These are phyloP conservation scores for Cavia porcellus DNA, from an alignment of 2,113 vertebrate species.

Conservation along the genomic window DNA sequence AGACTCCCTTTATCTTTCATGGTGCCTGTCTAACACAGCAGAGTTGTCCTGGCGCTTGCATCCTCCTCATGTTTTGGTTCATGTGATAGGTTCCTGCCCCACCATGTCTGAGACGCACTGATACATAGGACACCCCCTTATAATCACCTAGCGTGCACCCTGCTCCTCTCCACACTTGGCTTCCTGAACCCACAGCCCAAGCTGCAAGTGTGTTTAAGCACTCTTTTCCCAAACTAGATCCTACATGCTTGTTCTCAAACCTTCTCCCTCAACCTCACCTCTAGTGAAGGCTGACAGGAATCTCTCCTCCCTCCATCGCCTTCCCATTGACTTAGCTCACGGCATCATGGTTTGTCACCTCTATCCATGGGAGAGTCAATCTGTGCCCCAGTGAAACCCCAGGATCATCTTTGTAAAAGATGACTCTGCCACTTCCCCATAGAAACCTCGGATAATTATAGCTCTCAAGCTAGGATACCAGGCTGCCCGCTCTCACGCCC, in stretches of 20 bases:
- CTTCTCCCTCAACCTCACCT: background rate
- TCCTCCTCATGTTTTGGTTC: background rate
- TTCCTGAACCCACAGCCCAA: background rate
- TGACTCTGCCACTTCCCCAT: background rate
- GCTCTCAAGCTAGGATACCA: background rate
- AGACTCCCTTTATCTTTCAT: background rate
- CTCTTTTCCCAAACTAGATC: background rate
- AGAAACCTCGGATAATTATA: background rate
- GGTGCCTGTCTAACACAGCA: background rate
- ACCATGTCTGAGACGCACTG: background rate
- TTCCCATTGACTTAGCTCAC: background rate
- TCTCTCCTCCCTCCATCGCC: background rate
- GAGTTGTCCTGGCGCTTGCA: background rate
- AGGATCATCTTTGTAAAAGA: background rate
- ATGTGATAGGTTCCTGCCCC: background rate
- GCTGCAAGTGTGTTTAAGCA: background rate
- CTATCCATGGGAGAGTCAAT: background rate
- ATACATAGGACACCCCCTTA: background rate
- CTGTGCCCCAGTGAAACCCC: background rate
- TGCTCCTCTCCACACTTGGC: background rate
- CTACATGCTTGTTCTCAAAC: background rate
- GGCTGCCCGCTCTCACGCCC: background rate
- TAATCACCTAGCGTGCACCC: background rate
- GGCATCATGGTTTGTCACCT: background rate
- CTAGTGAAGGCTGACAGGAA: background rate